phyloP scores from a whole-genome alignment of 2,888 invertebrate species.

The Tinea trinotella region DNA sequence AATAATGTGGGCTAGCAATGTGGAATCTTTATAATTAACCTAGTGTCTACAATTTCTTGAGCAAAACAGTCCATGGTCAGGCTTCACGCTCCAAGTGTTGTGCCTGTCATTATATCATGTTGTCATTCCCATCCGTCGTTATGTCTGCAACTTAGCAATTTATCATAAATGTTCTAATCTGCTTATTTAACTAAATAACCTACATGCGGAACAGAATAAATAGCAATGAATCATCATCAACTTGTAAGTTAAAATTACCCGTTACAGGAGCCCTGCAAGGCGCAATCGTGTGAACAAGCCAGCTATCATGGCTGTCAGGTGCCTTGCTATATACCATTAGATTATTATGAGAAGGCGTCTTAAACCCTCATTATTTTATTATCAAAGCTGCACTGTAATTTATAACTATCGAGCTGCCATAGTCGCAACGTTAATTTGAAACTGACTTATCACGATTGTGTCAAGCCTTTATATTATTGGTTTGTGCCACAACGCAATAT shows the following conservation, averaged over 20 bases:
- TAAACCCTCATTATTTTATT: conserved; percentile 48
- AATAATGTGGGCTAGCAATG: no score
- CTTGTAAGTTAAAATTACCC: conserved; percentile 21
- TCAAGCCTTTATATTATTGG: conserved; percentile 16
- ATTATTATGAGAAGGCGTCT: conserved; percentile 31
- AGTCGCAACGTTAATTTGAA: conserved; percentile 46
- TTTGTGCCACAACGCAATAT: background rate
- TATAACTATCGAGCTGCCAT: conserved; percentile 26
- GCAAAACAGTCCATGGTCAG: conserved; percentile 16
- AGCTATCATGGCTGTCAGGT: conserved; percentile 15
- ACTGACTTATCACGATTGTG: conserved; percentile 45
- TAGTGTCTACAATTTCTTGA: background rate
- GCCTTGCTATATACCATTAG: conserved; percentile 30
- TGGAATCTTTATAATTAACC: conserved; percentile 3
- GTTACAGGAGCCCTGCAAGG: conserved; percentile 28
- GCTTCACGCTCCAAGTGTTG: conserved; percentile 18
- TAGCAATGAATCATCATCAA: conserved; percentile 12
- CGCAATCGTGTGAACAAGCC: conserved; percentile 33
- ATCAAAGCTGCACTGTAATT: conserved; percentile 42
- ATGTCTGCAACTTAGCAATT: background rate
- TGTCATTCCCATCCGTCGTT: conserved; percentile 4
- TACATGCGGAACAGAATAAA: conserved; percentile 21
- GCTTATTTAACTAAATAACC: background rate
- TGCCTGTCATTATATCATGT: conserved; percentile 11
- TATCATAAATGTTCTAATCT: background rate